phyloP scores from a whole-genome alignment of 1,140 invertebrate species.

The Meloidogyne hapla region DNA sequence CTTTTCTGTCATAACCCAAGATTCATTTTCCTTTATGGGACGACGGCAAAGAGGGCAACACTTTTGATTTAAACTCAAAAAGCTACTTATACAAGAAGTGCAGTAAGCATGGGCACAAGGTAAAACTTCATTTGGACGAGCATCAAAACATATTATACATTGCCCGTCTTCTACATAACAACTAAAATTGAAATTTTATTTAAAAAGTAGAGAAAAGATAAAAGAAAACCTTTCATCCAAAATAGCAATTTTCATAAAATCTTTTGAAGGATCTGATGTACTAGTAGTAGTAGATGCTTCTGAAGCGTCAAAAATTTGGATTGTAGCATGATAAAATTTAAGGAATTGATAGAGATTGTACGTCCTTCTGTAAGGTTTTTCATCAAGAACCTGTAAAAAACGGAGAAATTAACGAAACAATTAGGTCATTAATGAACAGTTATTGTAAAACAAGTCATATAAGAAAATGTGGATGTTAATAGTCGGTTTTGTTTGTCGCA shows the following conservation, averaged over 20 bases:
- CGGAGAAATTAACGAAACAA: too few relatives aligned
- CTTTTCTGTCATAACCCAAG: slow-evolving; percentile 28
- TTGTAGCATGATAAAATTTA: slow-evolving; percentile 21
- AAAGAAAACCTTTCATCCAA: slow-evolving; percentile 22
- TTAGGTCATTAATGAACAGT: too few relatives aligned
- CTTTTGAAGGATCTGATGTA: background rate
- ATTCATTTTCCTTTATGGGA: slow-evolving; percentile 23
- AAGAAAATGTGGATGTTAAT: too few relatives aligned
- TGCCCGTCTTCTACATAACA: slow-evolving; percentile 13
- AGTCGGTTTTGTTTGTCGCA: too few relatives aligned
- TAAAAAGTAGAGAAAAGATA: background rate
- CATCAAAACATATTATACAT: slow-evolving; percentile 32
- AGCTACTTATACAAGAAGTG: background rate
- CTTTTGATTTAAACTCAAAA: slow-evolving; percentile 7
- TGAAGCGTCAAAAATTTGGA: slow-evolving; percentile 28
- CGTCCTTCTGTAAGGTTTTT: slow-evolving; percentile 12
- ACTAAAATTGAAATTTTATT: slow-evolving; percentile 9
- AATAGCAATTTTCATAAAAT: slow-evolving; percentile 26
- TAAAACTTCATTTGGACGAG: slow-evolving; percentile 11
- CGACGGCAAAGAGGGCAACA: slow-evolving; percentile 27
- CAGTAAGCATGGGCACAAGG: slow-evolving; percentile 32
- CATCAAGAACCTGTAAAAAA: slow-evolving; percentile 14
- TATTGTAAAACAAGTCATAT: too few relatives aligned
- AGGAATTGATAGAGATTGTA: slow-evolving; percentile 29
- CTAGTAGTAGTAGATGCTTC: slow-evolving; percentile 6